A percentile compares a stretch with the other conserved stretches of the same genome.
phyloP scores from a whole-genome alignment of 2,113 vertebrate genomes.

The Odocoileus virginianus region DNA sequence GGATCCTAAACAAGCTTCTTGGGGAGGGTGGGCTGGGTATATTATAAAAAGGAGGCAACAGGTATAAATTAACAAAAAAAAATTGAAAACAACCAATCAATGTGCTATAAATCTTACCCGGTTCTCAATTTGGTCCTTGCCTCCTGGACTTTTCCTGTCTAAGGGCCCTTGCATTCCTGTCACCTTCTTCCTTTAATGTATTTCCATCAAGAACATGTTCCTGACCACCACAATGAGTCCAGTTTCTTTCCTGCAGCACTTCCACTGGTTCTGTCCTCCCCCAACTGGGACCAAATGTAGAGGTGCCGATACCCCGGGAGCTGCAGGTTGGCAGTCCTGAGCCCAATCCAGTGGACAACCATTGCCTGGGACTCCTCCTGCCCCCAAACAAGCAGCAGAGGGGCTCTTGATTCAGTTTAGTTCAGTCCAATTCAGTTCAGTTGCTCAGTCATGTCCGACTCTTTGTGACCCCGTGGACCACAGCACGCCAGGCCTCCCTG shows the following conservation, averaged over 20 bases:
- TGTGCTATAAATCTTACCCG: not conserved
- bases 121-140: not conserved
- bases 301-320: not conserved
- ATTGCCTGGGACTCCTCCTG: not conserved
- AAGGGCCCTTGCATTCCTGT: not conserved
- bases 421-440: not conserved
- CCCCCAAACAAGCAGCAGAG: not conserved
- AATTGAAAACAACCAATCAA: not conserved
- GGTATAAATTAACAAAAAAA: not conserved
- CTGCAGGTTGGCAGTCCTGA: not conserved
- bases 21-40: not conserved
- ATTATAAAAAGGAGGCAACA: not conserved
- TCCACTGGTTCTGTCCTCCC: not conserved
- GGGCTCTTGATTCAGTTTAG: not conserved
- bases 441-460: not conserved
- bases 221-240: not conserved
- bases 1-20: not conserved
- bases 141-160: not conserved
- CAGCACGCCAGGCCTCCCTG: not conserved
- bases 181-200: not conserved
- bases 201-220: not conserved
- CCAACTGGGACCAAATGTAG: not conserved
- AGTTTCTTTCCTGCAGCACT: not conserved
- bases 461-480: fast-evolving
- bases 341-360: not conserved